Percentiles rank a stretch among this genome's conserved stretches.
These are phyloP conservation scores for Notolabrus celidotus DNA, from an alignment of 2,797 vertebrate species.

Conservation along the genomic window DNA sequence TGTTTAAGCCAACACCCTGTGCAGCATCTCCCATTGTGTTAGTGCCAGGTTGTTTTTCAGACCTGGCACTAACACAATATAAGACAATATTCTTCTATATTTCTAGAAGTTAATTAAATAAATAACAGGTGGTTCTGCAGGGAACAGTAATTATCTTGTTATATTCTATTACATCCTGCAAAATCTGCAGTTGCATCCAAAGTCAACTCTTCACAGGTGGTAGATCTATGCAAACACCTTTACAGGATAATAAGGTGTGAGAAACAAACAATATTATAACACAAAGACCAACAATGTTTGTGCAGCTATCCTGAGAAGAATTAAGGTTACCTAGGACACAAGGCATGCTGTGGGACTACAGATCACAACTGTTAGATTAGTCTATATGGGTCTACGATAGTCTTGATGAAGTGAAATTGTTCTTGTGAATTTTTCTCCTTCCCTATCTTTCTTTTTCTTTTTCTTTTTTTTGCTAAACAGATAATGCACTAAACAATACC, in stretches of 20 bases:
- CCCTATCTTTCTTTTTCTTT: no score
- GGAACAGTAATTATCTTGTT: neutral
- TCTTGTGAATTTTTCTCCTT: no score
- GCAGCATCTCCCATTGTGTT: neutral
- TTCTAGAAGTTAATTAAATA: neutral
- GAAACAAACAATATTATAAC: neutral
- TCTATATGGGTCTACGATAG: no score
- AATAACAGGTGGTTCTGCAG: conserved; percentile 3
- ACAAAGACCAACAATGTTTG: neutral
- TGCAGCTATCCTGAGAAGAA: neutral
- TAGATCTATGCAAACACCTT: neutral
- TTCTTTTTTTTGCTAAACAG: no score
- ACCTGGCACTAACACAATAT: neutral
- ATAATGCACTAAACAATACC: no score
- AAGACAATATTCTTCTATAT: neutral
- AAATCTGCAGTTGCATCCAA: neutral
- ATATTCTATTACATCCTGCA: neutral
- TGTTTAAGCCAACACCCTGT: neutral
- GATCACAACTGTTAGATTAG: no score
- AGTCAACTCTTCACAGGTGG: neutral
- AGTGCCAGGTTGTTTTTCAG: neutral
- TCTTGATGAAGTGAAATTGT: no score
- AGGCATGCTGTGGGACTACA: neutral
- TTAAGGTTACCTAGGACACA: neutral
- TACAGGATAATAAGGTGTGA: neutral